Evolutionary conservation across 2,113 vertebrate species (phyloP), one percentile per base, ranked within the genome.

Genomic region (Hyaena hyaena): DNA sequence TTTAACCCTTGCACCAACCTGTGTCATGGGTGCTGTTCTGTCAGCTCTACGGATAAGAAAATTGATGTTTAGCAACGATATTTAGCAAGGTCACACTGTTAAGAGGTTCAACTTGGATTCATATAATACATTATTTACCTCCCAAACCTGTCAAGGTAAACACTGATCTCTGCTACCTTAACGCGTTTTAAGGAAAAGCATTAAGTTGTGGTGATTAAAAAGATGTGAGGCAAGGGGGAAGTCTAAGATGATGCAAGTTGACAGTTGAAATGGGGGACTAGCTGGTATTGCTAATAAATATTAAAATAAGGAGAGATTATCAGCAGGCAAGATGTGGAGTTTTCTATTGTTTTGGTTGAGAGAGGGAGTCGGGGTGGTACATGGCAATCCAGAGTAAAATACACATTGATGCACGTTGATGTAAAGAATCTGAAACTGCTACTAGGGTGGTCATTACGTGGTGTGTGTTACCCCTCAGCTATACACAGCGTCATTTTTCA

Each of bases 31-130:
- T 82, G 7, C 11, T 92, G 10, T 69, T 76, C 65, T 61, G 23
- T 82, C 79, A 83, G 19, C 10, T 94, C 12, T 71, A n/a, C 3
- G 90, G 53, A 55, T 74, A 16, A 39, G 50, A 79, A 69, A 82
- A 21, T 71, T 93, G 50, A 74, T 63, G 17, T 76, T 80, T 63
- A 79, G 8, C 6, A 24, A 23, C 66, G 55, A 45, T 58, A 48
- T 79, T 87, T 87, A 61, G 35, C 45, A 94, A 73, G 39, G 24
- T 28, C 14, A 80, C 58, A 69, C 63, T 58, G 19, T 91, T 85
- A 68, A 39, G n/a, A 73, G 12, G 17, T 89, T 89, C 61, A 35
- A 66, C 16, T 77, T 95, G 33, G 33, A 96, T 90, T 92, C 74
- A 68, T 66, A 43, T 93, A 74, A 82, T 86, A 6, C 28, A n/a